Evolutionary conservation across 2,797 vertebrate species (phyloP), one percentile per base, ranked within the genome.

Genomic region (Sternotherus odoratus): DNA sequence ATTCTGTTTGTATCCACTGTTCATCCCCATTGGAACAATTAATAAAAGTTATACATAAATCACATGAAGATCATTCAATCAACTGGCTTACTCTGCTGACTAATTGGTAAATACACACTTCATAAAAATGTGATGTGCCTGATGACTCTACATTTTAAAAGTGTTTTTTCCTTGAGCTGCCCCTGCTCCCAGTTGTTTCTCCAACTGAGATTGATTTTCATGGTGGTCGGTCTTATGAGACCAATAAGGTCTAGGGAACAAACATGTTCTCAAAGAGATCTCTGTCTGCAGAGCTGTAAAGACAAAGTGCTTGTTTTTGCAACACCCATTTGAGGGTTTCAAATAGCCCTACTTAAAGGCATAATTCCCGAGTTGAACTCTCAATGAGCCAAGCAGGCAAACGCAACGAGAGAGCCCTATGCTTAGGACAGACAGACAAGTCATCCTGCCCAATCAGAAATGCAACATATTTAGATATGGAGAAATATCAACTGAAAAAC

Each of bases 1-100:
- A 91, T 96, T 97, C 85, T 97, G 96, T 98, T 97, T 98, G 93
- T 97, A 97, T 90, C 93, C 60, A 79, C 60, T 3, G 48, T 98
- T 97, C 95, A 98, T 98, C 97, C 97, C 95, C 92, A 96, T 53
- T 97, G 96, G 95, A 94, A 95, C 92, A 97, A 95, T 98, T 98
- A 98, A 97, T 97, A 98, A 96, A 96, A 97, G 92, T 88, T 96
- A 95, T 92, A 88, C 97, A 98, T 97, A 98, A 98, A 97, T 98
- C 97, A 97, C 96, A 96, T 6, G 13, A 96, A 97, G 91, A 97
- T 97, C 95, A 97, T 98, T 97, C 98, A 98, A 98, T 95, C 95
- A 87, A 94, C 96, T 91, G 94, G 94, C 96, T 98, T 93, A 90
- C 79, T 89, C 94, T 97, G 95, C 92, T 97, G 96, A 97, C 95